Percentiles rank a stretch among this genome's conserved stretches.
Evolutionary conservation across 2,797 vertebrate species (phyloP).

Genomic region (Lycodopsis pacificus): DNA sequence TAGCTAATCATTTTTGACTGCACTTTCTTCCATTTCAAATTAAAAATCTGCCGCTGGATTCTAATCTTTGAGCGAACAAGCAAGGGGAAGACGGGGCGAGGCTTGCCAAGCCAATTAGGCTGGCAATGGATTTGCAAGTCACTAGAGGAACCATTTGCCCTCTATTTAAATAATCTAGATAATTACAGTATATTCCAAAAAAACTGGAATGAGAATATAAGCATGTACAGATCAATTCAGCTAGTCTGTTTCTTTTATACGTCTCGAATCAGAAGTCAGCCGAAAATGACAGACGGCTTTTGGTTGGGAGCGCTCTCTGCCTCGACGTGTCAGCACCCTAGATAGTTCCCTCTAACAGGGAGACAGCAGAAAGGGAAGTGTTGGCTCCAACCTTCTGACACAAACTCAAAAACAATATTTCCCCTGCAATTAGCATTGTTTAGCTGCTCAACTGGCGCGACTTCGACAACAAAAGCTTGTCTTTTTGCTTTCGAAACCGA

Average conservation of each 20-base stretch:
- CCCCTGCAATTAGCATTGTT: constrained; percentile 51
- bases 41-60: constrained; percentile 71
- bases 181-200: constrained; percentile 82
- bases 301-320: constrained; percentile 16
- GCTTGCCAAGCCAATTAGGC: constrained; percentile 79
- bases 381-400: constrained; percentile 21
- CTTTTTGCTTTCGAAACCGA: background rate
- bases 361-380: constrained; percentile 12
- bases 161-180: constrained; percentile 82
- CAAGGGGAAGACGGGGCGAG: constrained; percentile 51
- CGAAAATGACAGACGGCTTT: constrained; percentile 23
- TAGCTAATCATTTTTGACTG: constrained; percentile 45
- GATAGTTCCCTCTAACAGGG: constrained; percentile 4
- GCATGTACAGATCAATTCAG: constrained; percentile 77
- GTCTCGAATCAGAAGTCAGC: constrained; percentile 42
- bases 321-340: constrained; percentile 28
- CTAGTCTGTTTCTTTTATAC: constrained; percentile 36
- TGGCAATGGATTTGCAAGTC: constrained; percentile 82
- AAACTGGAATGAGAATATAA: constrained; percentile 77
- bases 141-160: constrained; percentile 81
- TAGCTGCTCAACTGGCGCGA: constrained; percentile 16
- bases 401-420: constrained; percentile 34
- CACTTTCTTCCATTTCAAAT: constrained; percentile 68
- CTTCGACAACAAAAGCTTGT: constrained; percentile 30
- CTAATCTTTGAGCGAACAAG: constrained; percentile 73